Base-by-base conservation (phyloP, 2,888 invertebrate species). In the Zaprionus obscuricornis region DNA sequence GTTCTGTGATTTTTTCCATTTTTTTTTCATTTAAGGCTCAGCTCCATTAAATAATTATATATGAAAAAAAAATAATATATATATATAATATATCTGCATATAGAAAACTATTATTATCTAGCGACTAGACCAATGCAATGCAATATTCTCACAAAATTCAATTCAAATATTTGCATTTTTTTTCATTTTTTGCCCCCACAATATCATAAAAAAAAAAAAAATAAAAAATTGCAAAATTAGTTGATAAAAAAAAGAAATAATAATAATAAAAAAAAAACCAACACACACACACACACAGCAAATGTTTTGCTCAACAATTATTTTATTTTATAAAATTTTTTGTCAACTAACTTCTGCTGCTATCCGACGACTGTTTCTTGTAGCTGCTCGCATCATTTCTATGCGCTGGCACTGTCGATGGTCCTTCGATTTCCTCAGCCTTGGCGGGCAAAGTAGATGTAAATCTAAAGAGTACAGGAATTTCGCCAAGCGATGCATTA, bases 381-480 rank as follows among this genome's bases (percentile, higher is more conserved):
- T 24, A 34, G 34, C 63, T 71, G 43, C 26, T 62, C 2, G 36
- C 73, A 65, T 76, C 74, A 47, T 57, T 66, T 34, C 54, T 39
- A 0, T 43, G 22, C 10, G 68, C 77, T 18, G 84, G 77, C 16
- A 84, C 47, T 18, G 55, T 63, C 24, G 58, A n/a, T 8, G 73
- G 49, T 1, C 77, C 78, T 26, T 85, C 86, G 46, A 88, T 85
- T 65, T 85, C 73, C 26, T 74, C 66, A 1, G 83, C 66, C 18
- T 77, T 86, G 8, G 78, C 83, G 16, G 76, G 76, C 34, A 88
- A 65, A 16, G 60, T 93, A 2, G 95, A 93, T 67, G 92, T 92
- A 18, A 97, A 91, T 26, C 94, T 95, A 87, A 98, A 98, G 58
- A 98, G 92, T 33, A 98, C 93, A n/a, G 97, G 95, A 76, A 96